These are phyloP conservation scores for Drosophila helvetica DNA, from an alignment of 2,888 invertebrate species.

Conservation along the genomic window DNA sequence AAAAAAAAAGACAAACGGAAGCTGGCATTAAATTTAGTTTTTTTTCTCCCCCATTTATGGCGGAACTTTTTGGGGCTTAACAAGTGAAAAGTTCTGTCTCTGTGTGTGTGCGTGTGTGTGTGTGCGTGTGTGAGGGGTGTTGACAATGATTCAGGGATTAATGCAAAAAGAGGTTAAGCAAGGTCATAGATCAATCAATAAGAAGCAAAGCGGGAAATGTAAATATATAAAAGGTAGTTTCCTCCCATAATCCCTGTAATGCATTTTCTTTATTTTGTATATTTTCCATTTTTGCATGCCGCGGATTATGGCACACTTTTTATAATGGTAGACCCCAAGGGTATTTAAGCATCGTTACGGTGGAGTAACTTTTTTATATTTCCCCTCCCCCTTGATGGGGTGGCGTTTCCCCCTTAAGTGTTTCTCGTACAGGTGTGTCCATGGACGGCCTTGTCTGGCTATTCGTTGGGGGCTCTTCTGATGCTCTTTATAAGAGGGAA, in stretches of 20 bases:
- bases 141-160: constrained; percentile 47
- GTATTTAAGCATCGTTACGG: constrained; percentile 22
- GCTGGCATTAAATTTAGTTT: constrained; percentile 46
- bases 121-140: constrained; percentile 31
- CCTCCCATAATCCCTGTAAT: background rate
- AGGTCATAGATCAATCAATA: constrained; percentile 1
- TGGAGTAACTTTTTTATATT: constrained; percentile 18
- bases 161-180: constrained; percentile 8
- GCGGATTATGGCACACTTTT: constrained; percentile 50
- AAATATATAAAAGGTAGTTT: background rate
- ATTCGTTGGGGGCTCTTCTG: background rate
- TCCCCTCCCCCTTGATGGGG: background rate
- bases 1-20: constrained; percentile 8
- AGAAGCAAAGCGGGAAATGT: background rate
- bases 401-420: background rate
- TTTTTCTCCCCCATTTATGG: constrained; percentile 39
- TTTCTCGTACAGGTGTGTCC: constrained; percentile 24
- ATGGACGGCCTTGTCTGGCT: background rate
- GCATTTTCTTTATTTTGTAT: background rate
- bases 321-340: constrained; percentile 20
- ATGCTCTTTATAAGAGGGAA: background rate
- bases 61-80: constrained; percentile 41
- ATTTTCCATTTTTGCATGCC: constrained; percentile 4
- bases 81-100: constrained; percentile 41
- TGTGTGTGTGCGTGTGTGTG: constrained; percentile 33